Conservation (phyloP, 1,140 invertebrate genomes). For the Epicauta chinensis region DNA sequence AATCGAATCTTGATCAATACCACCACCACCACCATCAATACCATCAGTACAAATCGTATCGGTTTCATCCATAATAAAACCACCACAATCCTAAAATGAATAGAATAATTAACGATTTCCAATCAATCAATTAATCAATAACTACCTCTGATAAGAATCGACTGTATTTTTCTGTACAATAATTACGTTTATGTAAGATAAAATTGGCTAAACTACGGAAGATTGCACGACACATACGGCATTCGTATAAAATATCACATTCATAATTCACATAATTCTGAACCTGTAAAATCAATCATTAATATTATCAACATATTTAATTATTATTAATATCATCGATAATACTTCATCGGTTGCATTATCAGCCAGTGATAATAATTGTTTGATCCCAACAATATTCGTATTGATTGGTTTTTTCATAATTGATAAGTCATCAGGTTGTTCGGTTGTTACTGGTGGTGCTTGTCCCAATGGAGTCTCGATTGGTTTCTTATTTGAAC, state of each 20-base stretch:
- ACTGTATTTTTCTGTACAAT: constrained; percentile 43
- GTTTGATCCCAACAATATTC: constrained; percentile 39
- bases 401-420: constrained; percentile 41
- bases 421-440: constrained; percentile 35
- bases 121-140: not conserved
- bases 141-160: no score
- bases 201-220: constrained; percentile 57
- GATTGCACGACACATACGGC: constrained; percentile 51
- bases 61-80: constrained; percentile 1
- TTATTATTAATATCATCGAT: not conserved
- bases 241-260: constrained; percentile 58
- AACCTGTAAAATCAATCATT: constrained; percentile 39
- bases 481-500: constrained; percentile 27
- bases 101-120: not conserved
- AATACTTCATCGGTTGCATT: constrained; percentile 43
- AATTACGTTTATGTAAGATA: constrained; percentile 53
- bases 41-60: not conserved
- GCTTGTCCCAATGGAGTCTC: constrained; percentile 33
- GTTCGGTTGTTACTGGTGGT: constrained; percentile 7
- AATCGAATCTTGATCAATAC: constrained; percentile 9
- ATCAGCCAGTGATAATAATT: constrained; percentile 38
- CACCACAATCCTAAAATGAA: constrained; percentile 1
- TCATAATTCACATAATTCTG: constrained; percentile 50
- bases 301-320: not conserved
- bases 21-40: not conserved